phyloP scores from a whole-genome alignment of 1,140 invertebrate genomes.

The Teleogryllus occipitalis region DNA sequence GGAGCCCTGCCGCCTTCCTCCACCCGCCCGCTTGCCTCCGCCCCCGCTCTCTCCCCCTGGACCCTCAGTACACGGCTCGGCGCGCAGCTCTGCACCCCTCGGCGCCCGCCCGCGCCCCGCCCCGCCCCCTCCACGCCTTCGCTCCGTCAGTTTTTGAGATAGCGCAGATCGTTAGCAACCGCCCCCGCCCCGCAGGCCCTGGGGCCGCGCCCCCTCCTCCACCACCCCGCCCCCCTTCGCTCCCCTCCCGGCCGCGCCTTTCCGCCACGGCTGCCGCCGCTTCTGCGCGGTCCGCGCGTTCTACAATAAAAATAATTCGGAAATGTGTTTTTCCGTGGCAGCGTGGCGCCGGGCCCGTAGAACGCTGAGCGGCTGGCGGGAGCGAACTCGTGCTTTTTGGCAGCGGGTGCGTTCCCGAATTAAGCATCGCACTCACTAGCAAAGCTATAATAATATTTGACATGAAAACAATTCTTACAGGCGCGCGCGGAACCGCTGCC shows the following conservation, averaged over 20 bases:
- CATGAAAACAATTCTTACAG: too few species aligned
- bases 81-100: background rate
- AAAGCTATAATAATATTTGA: too few species aligned
- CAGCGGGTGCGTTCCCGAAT: too few species aligned
- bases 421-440: too few species aligned
- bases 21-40: background rate
- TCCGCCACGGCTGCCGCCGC: background rate
- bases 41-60: background rate
- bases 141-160: constrained; percentile 4
- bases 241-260: background rate
- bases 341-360: too few species aligned
- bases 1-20: background rate
- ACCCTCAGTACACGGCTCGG: background rate
- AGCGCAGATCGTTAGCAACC: constrained; percentile 11
- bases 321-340: too few species aligned
- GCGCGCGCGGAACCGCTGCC: too few species aligned
- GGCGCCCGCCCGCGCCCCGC: background rate
- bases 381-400: too few species aligned
- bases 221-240: background rate
- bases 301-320: background rate
- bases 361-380: too few species aligned
- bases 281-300: background rate
- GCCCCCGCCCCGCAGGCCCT: background rate
- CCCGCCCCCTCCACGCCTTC: background rate
- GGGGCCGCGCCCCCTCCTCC: background rate